Percentiles rank a stretch among this genome's conserved stretches.
phyloP scores from a whole-genome alignment of 2,113 vertebrate species.

The Trichechus manatus region DNA sequence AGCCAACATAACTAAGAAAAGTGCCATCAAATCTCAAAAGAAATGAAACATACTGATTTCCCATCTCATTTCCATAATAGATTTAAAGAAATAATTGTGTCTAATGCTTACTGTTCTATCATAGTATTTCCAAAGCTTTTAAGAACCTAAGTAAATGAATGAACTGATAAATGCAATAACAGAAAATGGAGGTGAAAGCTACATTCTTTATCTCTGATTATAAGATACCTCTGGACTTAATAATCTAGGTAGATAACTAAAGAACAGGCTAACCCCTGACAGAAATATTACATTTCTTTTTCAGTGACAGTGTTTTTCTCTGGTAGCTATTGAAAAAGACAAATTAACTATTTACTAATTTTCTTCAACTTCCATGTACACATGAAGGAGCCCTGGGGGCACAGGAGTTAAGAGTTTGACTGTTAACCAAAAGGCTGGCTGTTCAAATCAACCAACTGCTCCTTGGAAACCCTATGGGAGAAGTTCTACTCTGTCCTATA shows the following conservation, averaged over 20 bases:
- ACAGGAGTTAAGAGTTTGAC: too few relatives aligned
- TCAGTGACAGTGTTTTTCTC: conserved; percentile 12
- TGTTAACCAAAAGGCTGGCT: too few relatives aligned
- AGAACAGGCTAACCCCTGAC: background rate
- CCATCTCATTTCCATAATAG: conserved; percentile 49
- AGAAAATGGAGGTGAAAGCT: conserved; percentile 16
- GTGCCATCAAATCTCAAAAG: background rate
- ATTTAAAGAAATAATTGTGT: background rate
- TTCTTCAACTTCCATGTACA: background rate
- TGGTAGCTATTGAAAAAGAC: background rate
- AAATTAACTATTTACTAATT: background rate
- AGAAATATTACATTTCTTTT: background rate
- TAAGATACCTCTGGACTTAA: background rate
- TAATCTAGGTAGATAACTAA: background rate
- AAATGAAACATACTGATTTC: background rate
- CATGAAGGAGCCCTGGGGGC: background rate
- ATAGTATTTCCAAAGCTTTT: conserved; percentile 12
- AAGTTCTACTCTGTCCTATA: background rate
- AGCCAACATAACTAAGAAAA: background rate
- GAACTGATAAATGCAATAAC: background rate
- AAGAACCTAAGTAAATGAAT: background rate
- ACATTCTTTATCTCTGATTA: background rate
- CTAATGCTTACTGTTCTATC: background rate
- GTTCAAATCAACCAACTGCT: background rate
- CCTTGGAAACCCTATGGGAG: background rate